Conservation (phyloP, 2,888 invertebrate species). For the Agrochola circellaris region DNA sequence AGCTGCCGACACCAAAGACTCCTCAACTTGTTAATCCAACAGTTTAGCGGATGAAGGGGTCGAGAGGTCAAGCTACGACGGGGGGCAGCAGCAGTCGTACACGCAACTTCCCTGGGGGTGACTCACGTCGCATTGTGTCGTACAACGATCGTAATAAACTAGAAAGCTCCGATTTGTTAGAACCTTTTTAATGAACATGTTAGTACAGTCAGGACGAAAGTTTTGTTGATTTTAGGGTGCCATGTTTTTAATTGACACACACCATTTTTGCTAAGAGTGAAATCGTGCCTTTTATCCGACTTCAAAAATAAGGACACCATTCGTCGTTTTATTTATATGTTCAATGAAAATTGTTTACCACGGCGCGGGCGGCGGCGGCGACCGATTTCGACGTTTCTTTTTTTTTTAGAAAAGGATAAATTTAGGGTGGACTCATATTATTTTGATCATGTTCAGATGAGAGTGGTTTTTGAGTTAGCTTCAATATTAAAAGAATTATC, state of each 20-base stretch:
- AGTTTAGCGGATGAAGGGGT: constrained; percentile 68
- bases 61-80: constrained; percentile 72
- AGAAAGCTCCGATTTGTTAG: constrained; percentile 66
- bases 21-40: constrained; percentile 69
- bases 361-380: too few relatives aligned
- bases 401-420: too few relatives aligned
- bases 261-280: neutral
- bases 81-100: constrained; percentile 72
- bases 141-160: constrained; percentile 64
- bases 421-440: too few relatives aligned
- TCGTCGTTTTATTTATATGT: neutral
- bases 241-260: neutral
- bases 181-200: constrained; percentile 52
- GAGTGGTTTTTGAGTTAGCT: too few relatives aligned
- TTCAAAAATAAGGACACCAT: neutral
- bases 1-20: constrained; percentile 66
- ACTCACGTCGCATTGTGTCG: constrained; percentile 71
- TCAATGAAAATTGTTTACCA: neutral
- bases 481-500: neutral
- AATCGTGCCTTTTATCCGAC: neutral
- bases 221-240: neutral
- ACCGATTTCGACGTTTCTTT: too few relatives aligned
- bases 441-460: too few relatives aligned
- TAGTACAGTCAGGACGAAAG: constrained; percentile 32
- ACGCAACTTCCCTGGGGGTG: constrained; percentile 79